A percentile compares a stretch with the other conserved stretches of the same genome.
Evolutionary conservation across 2,797 vertebrate genomes (phyloP).

Genomic region (Aldrovandia affinis): DNA sequence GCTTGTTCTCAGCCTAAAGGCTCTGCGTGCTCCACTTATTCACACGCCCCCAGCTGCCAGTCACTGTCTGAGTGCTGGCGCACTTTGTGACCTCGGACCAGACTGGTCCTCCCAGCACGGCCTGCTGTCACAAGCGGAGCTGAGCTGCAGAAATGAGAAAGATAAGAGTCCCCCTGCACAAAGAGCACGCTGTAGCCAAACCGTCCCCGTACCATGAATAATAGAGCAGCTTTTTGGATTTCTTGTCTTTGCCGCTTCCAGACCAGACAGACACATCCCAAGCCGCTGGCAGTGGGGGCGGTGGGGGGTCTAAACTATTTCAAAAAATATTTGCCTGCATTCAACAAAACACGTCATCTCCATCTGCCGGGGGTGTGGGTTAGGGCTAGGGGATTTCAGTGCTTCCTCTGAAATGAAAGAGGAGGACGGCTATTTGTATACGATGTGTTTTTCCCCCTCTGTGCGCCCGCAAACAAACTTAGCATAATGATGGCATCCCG

Average conservation of each 20-base stretch:
- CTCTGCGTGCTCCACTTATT: conserved; percentile 28
- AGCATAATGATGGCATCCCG: conserved; percentile 28
- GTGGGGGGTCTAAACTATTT: not conserved
- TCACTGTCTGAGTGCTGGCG: conserved; percentile 52
- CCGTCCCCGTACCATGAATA: not conserved
- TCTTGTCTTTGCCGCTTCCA: not conserved
- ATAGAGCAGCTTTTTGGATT: not conserved
- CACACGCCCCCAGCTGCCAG: conserved; percentile 58
- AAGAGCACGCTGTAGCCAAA: not conserved
- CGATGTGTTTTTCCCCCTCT: conserved; percentile 40
- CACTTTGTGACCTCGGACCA: conserved; percentile 50
- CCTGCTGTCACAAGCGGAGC: conserved; percentile 66
- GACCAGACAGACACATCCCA: not conserved
- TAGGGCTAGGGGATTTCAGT: conserved; percentile 25
- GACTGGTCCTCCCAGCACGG: conserved; percentile 60
- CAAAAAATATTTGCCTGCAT: conserved; percentile 27
- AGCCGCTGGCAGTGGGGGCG: not conserved
- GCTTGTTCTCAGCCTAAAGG: conserved; percentile 42
- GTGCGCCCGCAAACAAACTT: conserved; percentile 41
- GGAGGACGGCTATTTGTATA: conserved; percentile 52
- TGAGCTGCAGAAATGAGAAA: conserved; percentile 58
- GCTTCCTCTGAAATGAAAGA: conserved; percentile 48
- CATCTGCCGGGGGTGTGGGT: not conserved
- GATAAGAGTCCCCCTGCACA: conserved; percentile 30
- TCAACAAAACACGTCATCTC: conserved; percentile 41